phyloP scores from a whole-genome alignment of 2,113 vertebrate species.

The Phoxinus phoxinus region DNA sequence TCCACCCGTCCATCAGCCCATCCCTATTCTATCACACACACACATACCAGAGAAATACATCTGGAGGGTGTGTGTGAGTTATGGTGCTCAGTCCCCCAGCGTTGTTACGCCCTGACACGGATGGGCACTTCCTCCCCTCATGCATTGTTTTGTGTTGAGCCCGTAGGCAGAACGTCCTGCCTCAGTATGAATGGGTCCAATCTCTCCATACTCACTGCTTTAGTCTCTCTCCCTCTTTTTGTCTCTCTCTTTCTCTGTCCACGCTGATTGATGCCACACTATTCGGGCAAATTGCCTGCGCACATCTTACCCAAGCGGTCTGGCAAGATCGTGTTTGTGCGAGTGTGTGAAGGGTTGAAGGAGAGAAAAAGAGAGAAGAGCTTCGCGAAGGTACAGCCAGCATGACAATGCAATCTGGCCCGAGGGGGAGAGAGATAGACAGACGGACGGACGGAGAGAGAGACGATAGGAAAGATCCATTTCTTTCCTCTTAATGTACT shows the following conservation, averaged over 20 bases:
- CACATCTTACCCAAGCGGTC: conserved; percentile 39
- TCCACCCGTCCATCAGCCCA: neutral
- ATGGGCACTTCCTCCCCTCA: conserved; percentile 71
- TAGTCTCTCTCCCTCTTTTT: conserved; percentile 33
- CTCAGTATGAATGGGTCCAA: conserved; percentile 61
- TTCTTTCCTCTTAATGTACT: conserved; percentile 46
- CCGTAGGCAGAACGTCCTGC: conserved; percentile 53
- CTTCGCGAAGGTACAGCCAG: conserved; percentile 35
- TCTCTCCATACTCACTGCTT: conserved; percentile 62
- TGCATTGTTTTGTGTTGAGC: conserved; percentile 71
- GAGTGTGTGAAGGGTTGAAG: conserved; percentile 24
- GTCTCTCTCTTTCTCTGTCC: conserved; percentile 37
- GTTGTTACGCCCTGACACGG: conserved; percentile 67
- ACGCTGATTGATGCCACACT: conserved; percentile 53
- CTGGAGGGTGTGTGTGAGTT: conserved; percentile 58
- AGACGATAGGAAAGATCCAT: conserved; percentile 30
- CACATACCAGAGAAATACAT: conserved; percentile 46
- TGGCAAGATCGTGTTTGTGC: conserved; percentile 38
- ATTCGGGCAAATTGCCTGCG: conserved; percentile 54
- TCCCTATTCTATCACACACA: conserved; percentile 31
- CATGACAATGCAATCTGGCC: conserved; percentile 55
- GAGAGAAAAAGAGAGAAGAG: conserved; percentile 18
- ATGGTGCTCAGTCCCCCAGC: conserved; percentile 58
- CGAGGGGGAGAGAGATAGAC: conserved; percentile 28
- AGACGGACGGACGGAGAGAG: conserved; percentile 1